Percentiles rank a stretch among this genome's conserved stretches.
Conservation (phyloP, 92 coral and sea anemone species). For the Palythoa heliodiscus region DNA sequence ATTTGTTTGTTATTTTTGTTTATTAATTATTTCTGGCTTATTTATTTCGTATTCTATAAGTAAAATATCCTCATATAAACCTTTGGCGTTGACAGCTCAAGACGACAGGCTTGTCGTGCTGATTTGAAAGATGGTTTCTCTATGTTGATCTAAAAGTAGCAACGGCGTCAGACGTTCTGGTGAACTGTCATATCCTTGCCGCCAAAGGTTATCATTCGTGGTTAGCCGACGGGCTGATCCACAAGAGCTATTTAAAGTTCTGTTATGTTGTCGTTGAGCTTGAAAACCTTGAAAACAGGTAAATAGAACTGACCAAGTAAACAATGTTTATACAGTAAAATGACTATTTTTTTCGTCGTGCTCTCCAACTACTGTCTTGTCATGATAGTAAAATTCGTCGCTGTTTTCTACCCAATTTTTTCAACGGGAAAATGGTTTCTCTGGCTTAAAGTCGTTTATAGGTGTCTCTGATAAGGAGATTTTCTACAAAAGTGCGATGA, state of each 20-base stretch:
- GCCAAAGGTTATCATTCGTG: neutral
- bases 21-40: too few species aligned
- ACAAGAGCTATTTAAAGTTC: too few species aligned
- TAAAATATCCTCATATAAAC: neutral
- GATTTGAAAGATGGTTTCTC: neutral
- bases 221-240: neutral
- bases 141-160: neutral
- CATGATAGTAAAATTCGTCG: too few species aligned
- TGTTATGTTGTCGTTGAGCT: neutral
- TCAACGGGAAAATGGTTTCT: too few species aligned
- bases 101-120: neutral
- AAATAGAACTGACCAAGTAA: neutral
- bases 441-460: too few species aligned
- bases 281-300: neutral
- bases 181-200: neutral
- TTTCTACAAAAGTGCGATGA: too few species aligned
- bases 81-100: neutral
- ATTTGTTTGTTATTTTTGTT: too few species aligned
- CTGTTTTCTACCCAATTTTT: too few species aligned
- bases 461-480: too few species aligned
- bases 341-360: neutral
- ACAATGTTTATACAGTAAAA: neutral
- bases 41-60: too few species aligned
- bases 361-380: neutral
- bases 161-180: neutral